Evolutionary conservation across 2,888 invertebrate species (phyloP), one percentile per base, ranked within the genome.

Genomic region (Noctuana brunneofusca): DNA sequence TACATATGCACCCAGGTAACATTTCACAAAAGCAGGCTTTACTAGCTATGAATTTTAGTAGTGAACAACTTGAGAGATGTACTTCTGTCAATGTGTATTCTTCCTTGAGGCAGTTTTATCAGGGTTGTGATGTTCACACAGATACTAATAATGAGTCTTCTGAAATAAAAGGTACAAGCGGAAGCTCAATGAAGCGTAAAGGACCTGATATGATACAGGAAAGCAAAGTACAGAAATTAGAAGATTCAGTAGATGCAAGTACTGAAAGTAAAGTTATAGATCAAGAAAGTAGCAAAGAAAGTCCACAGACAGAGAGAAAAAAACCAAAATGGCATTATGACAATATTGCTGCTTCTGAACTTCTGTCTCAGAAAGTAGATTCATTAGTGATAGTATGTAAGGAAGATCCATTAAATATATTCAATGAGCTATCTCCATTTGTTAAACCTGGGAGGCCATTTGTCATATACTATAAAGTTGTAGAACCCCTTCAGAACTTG

Each of bases 401-500:
- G 81, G 97, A 97, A 80, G 96, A 98, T 86, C 98, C 98, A 0
- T 86, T 94, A 8, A 95, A 94, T 71, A 94, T 98, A 67, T 93
- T 97, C 22, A 93, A 94, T 71, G 94, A 94, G 54, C 86, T 99
- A 20, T 75, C 96, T 27, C 92, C 93, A n/a, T 96, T 96, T 86
- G 85, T 99, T 0, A 95, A 95, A 68, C 94, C 95, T 2, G 97
- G 97, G 0, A 92, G 97, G 69, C 96, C 97, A 12, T 94, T 99
- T 79, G 97, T 97, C 0, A 93, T 99, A 30, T 98, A 95, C 82
- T 96, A 95, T 75, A 92, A 93, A 67, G 94, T 95, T 73, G 94
- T 95, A 66, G 97, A 98, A 92, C 96, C 97, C 0, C 86, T 99
- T 41, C 94, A 96, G 79, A 96, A 97, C 68, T 93, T 97, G 64